Base-by-base conservation (phyloP, 2,888 invertebrate genomes). In the Omphaloscelis lunosa region DNA sequence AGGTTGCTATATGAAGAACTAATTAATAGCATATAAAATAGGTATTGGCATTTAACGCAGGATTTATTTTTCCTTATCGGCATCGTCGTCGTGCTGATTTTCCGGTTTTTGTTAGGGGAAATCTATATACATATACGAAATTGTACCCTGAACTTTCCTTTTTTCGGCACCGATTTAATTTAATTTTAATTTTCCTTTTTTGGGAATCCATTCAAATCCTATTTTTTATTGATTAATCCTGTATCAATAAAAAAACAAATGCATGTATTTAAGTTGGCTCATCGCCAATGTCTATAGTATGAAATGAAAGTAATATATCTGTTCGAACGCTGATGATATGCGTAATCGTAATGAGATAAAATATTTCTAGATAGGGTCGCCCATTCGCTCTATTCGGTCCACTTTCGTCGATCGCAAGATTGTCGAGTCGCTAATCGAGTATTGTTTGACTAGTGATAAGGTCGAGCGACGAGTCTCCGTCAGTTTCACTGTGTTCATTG, bases 381-480 rank as follows among this genome's bases (percentile, higher is more conserved):
- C 68, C 29, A 51, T 51, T 53, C 34, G 59, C 63, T 69, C 53
- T 39, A 48, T 48, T 72, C 56, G 62, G 51, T 77, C 71, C 39
- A 73, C 72, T 77, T 79, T 77, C 63, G 70, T 84, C 74, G 56
- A 53, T 75, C 61, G 34, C 29, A 70, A 66, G 56, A 71, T 79
- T 80, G 75, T 61, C 23, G 58, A 75, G 48, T 74, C 51, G 53
- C 74, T 78, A 75, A 81, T 88, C 81, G 72, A 81, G 81, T 71
- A 84, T 79, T 86, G 82, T 88, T 80, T 56, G 63, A 72, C 34
- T 71, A 79, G 82, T 86, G 84, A 86, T 88, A 87, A 88, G 75
- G 67, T 70, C 51, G 71, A 84, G 62, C 68, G 74, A 72, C 75
- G 65, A 79, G 79, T 84, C 78, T 74, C 72, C 48, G 73, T 81